These are phyloP conservation scores for Poeciliopsis turrubarensis DNA, from an alignment of 2,113 vertebrate species.

Conservation along the genomic window DNA sequence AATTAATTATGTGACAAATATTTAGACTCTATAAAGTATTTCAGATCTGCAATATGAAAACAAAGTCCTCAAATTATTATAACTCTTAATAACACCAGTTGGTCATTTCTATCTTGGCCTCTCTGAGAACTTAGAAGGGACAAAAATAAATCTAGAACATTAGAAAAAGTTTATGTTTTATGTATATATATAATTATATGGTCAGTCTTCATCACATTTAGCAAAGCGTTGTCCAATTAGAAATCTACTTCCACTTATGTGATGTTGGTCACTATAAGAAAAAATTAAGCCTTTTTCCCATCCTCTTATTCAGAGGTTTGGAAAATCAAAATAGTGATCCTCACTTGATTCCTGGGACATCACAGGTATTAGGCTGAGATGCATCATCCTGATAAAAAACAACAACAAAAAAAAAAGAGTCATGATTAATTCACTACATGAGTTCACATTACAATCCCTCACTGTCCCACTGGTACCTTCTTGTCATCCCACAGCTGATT, in stretches of 20 bases:
- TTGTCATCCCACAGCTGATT: slow-evolving; percentile 92
- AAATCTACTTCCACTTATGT: background rate
- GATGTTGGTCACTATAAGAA: background rate
- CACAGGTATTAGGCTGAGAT: slow-evolving; percentile 91
- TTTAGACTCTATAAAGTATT: background rate
- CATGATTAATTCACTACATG: background rate
- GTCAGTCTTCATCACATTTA: background rate
- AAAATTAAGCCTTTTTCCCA: background rate
- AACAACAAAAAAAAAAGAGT: slow-evolving; percentile 12
- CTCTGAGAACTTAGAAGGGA: too few species aligned
- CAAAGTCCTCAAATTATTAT: background rate
- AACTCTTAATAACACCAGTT: background rate
- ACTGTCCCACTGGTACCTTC: slow-evolving; percentile 79
- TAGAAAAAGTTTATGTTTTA: background rate
- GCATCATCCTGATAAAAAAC: slow-evolving; percentile 81
- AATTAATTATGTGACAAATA: background rate
- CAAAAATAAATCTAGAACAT: background rate
- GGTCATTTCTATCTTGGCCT: background rate
- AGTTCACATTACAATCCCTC: slow-evolving; percentile 3
- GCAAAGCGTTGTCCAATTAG: background rate
- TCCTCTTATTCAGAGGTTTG: too few species aligned
- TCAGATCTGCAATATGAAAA: background rate
- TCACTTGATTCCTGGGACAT: slow-evolving; percentile 99
- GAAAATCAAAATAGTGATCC: slow-evolving; percentile 56
- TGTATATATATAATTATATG: background rate